Conservation (phyloP, 2,113 vertebrate genomes). For the Halichoerus grypus region DNA sequence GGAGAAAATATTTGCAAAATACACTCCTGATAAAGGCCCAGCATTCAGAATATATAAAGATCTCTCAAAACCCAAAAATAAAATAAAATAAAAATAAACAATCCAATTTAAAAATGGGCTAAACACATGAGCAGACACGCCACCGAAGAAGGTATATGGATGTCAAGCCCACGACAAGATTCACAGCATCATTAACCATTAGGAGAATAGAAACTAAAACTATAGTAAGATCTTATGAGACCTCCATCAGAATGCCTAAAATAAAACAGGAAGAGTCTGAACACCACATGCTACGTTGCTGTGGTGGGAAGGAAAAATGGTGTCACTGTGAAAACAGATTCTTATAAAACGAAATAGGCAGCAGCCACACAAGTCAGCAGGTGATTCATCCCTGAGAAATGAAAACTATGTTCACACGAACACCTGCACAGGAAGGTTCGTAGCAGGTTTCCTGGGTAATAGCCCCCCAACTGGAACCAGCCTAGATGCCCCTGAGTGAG, state of each 20-base stretch:
- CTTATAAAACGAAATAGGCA: not conserved
- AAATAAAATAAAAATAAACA: not conserved
- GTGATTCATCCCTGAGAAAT: not conserved
- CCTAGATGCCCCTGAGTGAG: not conserved
- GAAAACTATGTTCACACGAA: not conserved
- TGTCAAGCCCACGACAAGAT: not conserved
- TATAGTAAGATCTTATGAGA: not conserved
- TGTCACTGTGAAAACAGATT: not conserved
- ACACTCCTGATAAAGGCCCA: not conserved
- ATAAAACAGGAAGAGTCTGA: not conserved
- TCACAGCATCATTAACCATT: not conserved
- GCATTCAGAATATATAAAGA: not conserved
- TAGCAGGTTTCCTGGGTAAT: not conserved
- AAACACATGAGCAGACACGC: not conserved
- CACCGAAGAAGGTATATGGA: not conserved
- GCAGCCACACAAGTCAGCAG: not conserved
- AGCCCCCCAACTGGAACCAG: not conserved
- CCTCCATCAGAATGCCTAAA: not conserved
- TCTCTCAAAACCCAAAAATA: not conserved
- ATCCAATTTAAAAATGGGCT: not conserved
- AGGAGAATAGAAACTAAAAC: not conserved
- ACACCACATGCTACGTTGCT: not conserved
- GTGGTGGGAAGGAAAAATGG: not conserved
- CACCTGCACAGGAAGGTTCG: not conserved
- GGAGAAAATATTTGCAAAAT: not conserved